These are phyloP conservation scores for Corapipo altera DNA, from an alignment of 2,113 vertebrate species.

Conservation along the genomic window DNA sequence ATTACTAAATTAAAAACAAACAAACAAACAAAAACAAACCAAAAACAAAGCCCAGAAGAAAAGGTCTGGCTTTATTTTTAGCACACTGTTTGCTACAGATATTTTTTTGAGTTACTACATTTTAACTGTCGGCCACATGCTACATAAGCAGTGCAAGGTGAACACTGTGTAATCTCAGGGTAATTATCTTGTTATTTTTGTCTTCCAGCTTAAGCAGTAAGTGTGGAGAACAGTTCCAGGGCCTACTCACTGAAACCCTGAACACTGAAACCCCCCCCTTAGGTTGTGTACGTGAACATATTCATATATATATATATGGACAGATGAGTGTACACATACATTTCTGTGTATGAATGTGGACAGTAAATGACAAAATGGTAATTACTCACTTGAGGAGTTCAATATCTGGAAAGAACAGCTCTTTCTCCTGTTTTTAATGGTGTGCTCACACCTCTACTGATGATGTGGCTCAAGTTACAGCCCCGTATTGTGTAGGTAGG, in stretches of 20 bases:
- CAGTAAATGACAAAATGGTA: not conserved
- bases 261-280: not conserved
- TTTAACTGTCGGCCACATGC: not conserved
- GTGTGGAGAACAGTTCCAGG: not conserved
- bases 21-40: not conserved
- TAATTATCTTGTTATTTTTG: constrained; percentile 28
- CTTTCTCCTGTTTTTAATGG: not conserved
- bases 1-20: constrained; percentile 50
- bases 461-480: not conserved
- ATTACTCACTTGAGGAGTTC: not conserved
- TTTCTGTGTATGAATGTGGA: fast-evolving
- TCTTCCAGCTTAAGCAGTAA: not conserved
- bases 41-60: not conserved
- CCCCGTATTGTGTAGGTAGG: fast-evolving
- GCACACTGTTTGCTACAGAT: not conserved
- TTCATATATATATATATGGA: not conserved
- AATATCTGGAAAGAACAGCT: not conserved
- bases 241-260: not conserved
- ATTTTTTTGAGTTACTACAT: constrained; percentile 4
- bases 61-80: not conserved
- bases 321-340: fast-evolving
- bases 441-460: not conserved
- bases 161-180: not conserved
- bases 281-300: not conserved
- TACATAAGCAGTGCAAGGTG: not conserved